Evolutionary conservation across 2,113 vertebrate species (phyloP).

Genomic region (Alouatta palliata): DNA sequence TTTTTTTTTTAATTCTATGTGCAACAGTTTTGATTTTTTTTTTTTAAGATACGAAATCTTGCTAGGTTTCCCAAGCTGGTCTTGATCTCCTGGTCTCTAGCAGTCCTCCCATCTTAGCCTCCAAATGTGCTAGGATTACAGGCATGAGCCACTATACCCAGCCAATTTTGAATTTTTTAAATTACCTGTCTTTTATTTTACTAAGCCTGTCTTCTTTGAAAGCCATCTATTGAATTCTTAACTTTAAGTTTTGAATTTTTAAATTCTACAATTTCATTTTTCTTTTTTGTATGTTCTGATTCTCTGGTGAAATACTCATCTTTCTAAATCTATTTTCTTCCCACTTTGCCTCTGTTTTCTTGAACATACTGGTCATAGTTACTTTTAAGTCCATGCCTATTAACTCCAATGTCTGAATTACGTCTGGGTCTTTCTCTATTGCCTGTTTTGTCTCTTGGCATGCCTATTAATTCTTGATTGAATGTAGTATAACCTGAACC

Average conservation of each 20-base stretch:
- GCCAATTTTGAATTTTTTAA: slow-evolving; percentile 11
- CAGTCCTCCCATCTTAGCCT: not conserved
- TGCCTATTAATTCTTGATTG: not conserved
- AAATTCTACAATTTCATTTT: not conserved
- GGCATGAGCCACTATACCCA: not conserved
- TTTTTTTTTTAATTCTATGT: not conserved
- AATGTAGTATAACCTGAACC: not conserved
- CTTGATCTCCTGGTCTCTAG: not conserved
- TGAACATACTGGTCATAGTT: not conserved
- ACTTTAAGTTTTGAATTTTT: slow-evolving; percentile 25
- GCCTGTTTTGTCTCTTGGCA: not conserved
- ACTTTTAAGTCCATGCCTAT: not conserved
- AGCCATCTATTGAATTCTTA: not conserved
- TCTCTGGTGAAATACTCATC: slow-evolving; percentile 20
- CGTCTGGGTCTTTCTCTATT: slow-evolving; percentile 15
- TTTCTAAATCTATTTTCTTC: not conserved
- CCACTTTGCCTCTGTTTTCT: not conserved
- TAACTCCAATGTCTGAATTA: not conserved
- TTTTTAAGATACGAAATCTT: not conserved
- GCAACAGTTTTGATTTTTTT: not conserved
- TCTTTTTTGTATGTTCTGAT: not conserved
- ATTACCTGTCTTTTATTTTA: slow-evolving; percentile 8
- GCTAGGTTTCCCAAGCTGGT: not conserved
- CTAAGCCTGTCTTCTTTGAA: not conserved
- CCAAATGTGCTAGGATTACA: not conserved